Percentiles rank a stretch among this genome's conserved stretches.
Conservation (phyloP, 2,888 invertebrate species). For the Autographa gamma region DNA sequence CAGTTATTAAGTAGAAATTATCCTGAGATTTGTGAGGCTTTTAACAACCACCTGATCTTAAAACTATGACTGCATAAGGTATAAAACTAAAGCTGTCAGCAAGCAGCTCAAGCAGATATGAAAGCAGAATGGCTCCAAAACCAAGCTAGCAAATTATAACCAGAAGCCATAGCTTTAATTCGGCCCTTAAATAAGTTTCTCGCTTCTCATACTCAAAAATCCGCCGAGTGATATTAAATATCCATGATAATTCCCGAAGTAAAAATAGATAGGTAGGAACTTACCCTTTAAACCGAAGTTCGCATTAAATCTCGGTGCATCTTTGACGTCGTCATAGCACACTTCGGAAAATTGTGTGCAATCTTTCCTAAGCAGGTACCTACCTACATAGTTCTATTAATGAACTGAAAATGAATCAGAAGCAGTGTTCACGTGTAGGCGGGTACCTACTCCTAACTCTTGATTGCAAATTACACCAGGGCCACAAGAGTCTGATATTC, state of each 20-base stretch:
- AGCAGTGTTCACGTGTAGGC: neutral
- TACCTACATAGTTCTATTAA: neutral
- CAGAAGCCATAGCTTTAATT: neutral
- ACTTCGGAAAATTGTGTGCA: neutral
- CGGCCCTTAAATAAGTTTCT: neutral
- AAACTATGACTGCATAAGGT: neutral
- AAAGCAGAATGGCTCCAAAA: neutral
- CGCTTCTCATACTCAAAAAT: neutral
- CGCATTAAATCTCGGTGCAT: neutral
- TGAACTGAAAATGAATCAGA: constrained; percentile 3
- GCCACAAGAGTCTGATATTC: neutral
- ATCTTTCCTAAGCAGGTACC: neutral
- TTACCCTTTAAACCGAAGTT: neutral
- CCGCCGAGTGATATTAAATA: neutral
- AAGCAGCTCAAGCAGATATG: too few species aligned
- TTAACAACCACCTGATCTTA: neutral
- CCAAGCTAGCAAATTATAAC: neutral
- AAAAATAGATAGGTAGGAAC: neutral
- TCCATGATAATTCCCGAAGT: neutral
- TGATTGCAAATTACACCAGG: constrained; percentile 10
- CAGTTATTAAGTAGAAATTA: neutral
- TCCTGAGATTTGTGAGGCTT: neutral
- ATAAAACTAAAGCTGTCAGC: neutral
- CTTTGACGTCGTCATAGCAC: neutral
- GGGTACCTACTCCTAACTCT: neutral